Evolutionary conservation across 2,888 invertebrate genomes (phyloP).

Genomic region (Coleophora flavipennella): DNA sequence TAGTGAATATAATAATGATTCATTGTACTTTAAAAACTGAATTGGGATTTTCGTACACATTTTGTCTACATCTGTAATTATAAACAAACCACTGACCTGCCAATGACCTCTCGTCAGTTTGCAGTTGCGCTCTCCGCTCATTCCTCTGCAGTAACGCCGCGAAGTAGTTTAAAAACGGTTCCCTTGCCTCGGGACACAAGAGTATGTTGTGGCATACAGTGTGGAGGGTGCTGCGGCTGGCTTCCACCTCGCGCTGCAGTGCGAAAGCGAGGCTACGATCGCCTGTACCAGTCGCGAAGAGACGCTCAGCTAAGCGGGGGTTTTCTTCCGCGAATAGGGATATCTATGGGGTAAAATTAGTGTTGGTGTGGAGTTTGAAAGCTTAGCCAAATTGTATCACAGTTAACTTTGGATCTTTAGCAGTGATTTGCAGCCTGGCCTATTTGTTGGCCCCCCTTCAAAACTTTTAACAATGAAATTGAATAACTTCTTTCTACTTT

Average conservation of each 20-base stretch:
- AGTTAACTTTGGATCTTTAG: too few species aligned
- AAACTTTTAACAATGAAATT: too few species aligned
- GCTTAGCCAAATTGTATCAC: too few species aligned
- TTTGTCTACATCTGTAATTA: background rate
- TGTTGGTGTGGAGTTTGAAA: too few species aligned
- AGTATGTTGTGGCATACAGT: slow-evolving; percentile 88
- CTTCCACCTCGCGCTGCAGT: slow-evolving; percentile 85
- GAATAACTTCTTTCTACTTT: too few species aligned
- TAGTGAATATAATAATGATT: too few species aligned
- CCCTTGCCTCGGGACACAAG: slow-evolving; percentile 85
- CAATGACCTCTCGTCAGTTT: slow-evolving; percentile 87
- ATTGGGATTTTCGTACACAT: too few species aligned
- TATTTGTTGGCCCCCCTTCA: too few species aligned
- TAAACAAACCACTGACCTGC: slow-evolving; percentile 62
- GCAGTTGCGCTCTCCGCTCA: slow-evolving; percentile 90
- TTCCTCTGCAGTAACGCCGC: slow-evolving; percentile 84
- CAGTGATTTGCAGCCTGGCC: too few species aligned
- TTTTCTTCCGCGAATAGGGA: slow-evolving; percentile 96
- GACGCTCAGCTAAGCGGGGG: slow-evolving; percentile 85
- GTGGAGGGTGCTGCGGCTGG: slow-evolving; percentile 82
- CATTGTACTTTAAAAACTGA: too few species aligned
- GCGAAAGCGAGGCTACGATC: slow-evolving; percentile 80
- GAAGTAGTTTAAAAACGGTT: slow-evolving; percentile 84
- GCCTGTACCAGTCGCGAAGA: slow-evolving; percentile 69
- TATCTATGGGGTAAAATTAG: slow-evolving; percentile 29